Evolutionary conservation across 1,140 invertebrate species (phyloP), one percentile per base, ranked within the genome.

Genomic region (Pseudomyrmex concolor): DNA sequence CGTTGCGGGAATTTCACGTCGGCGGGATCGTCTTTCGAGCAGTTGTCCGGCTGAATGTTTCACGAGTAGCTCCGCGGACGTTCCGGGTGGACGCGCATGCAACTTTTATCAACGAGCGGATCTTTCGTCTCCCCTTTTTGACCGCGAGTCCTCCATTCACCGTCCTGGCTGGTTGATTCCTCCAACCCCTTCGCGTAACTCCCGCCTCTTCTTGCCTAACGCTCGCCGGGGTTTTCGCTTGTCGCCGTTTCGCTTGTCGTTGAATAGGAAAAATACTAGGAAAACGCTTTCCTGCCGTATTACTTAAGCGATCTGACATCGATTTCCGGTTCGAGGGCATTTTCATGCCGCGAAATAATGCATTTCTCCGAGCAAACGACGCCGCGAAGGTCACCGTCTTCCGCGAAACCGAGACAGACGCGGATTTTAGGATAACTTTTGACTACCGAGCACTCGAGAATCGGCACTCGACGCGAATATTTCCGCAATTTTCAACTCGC

Each of bases 21-120:
- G 85, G 66, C 80, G 80, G 73, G 83, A 88, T 84, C 48, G 86
- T 84, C 89, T 89, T 90, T 84, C 83, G 85, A 85, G 66, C 72
- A 82, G 87, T 84, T 89, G 86, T 89, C 85, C 84, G 62, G 68
- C 77, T 91, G 84, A 90, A 91, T 91, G 84, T 90, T 90, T 90
- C 66, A 90, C 78, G 73, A 77, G 71, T 45, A 63, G 62, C 67
- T 73, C 70, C 62, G 62, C 83, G 73, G 84, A 84, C 78, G 67
- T 84, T 85, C 62, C 85, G 82, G 64, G 84, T 86, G 87, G 83
- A 82, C 89, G 84, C 82, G 78, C 76, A 86, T 90, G 82, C 89
- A 89, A 89, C 83, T 90, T 90, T 90, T 80, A 90, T 86, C 78
- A 86, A 72, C 83, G 63, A 74, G 76, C 76, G 25, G 59, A 67